A percentile compares a stretch with the other conserved stretches of the same genome.
phyloP scores from a whole-genome alignment of 2,888 invertebrate genomes.

The Apotomis capreana region DNA sequence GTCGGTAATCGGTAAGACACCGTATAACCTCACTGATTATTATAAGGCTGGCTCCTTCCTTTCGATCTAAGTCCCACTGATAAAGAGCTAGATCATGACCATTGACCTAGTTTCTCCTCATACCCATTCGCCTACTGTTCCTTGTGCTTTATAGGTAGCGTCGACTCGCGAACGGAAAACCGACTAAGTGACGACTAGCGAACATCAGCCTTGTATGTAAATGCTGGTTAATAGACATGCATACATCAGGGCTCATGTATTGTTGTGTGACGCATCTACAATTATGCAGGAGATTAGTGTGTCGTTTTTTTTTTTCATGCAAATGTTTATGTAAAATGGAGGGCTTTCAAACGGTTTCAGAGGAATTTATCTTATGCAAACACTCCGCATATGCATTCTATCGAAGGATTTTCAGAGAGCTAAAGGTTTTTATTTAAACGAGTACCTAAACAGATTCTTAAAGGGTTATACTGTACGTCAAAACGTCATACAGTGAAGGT shows the following conservation, averaged over 20 bases:
- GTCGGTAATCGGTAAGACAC: no score
- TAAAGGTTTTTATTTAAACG: no score
- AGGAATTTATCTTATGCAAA: no score
- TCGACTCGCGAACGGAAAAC: slow-evolving; percentile 34
- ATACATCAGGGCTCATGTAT: slow-evolving; percentile 13
- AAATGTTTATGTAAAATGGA: neutral
- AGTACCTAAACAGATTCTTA: no score
- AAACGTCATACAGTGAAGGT: no score
- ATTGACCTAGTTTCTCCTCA: slow-evolving; percentile 22
- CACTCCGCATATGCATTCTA: no score
- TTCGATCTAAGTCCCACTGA: neutral
- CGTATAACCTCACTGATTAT: no score
- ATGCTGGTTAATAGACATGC: slow-evolving; percentile 31
- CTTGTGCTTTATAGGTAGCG: neutral
- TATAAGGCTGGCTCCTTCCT: no score
- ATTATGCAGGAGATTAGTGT: neutral
- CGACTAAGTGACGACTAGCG: slow-evolving; percentile 39
- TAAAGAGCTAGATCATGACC: neutral
- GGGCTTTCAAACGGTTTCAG: no score
- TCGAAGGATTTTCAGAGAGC: no score
- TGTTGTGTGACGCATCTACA: slow-evolving; percentile 3
- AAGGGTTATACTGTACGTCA: no score
- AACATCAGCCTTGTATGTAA: slow-evolving; percentile 36
- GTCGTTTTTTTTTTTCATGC: no score
- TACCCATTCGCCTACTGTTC: slow-evolving; percentile 25